phyloP scores from a whole-genome alignment of 2,888 invertebrate genomes.

The Cataglyphis cursor region DNA sequence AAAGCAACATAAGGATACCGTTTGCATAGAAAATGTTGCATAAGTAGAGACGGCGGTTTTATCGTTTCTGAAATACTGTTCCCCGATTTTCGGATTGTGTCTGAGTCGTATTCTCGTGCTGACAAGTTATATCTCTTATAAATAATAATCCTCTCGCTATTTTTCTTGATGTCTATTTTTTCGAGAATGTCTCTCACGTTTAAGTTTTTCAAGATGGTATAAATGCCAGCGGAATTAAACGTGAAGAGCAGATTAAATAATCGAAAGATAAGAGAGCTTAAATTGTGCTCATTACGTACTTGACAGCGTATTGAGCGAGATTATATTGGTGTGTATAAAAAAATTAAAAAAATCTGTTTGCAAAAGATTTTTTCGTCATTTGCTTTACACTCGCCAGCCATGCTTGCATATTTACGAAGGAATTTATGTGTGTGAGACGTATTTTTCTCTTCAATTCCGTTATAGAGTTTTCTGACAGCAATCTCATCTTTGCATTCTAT shows the following conservation, averaged over 20 bases:
- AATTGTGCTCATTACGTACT: not conserved
- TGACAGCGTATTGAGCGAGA: not conserved
- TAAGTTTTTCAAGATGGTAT: not conserved
- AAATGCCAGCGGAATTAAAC: not conserved
- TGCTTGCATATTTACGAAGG: slow-evolving; percentile 61
- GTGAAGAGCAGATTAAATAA: slow-evolving; percentile 3
- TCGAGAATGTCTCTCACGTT: not conserved
- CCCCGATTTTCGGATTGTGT: slow-evolving; percentile 15
- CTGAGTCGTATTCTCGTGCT: not conserved
- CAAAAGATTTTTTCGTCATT: slow-evolving; percentile 50
- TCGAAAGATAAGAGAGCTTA: not conserved
- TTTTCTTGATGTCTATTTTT: not conserved
- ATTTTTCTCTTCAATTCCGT: slow-evolving; percentile 47
- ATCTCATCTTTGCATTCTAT: slow-evolving; percentile 18
- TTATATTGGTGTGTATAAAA: not conserved
- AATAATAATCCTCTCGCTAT: not conserved
- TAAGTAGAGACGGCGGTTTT: slow-evolving; percentile 56
- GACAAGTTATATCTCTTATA: not conserved
- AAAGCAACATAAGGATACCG: slow-evolving; percentile 56
- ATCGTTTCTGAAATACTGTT: slow-evolving; percentile 42
- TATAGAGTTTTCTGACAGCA: slow-evolving; percentile 16
- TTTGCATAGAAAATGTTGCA: slow-evolving; percentile 67
- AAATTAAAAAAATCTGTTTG: slow-evolving; percentile 13
- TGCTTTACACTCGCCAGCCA: slow-evolving; percentile 58
- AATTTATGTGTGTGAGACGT: slow-evolving; percentile 44